Conservation (phyloP, 2,888 invertebrate species). For the Emmelina monodactyla region DNA sequence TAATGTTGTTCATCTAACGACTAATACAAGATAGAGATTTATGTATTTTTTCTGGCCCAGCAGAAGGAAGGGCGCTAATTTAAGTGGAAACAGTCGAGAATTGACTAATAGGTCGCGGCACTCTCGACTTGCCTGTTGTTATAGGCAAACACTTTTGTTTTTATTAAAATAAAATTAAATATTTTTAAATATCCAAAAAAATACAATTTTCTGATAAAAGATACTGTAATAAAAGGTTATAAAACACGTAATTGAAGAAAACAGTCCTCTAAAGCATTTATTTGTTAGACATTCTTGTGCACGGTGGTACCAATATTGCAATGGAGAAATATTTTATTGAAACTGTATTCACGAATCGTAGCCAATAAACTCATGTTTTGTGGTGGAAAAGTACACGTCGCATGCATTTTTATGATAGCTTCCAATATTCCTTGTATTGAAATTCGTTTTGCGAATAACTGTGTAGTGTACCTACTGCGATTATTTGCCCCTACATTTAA, state of each 20-base stretch:
- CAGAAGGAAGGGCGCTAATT: constrained; percentile 28
- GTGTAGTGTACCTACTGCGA: too few species aligned
- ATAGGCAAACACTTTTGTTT: not conserved
- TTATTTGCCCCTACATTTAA: too few species aligned
- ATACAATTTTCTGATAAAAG: not conserved
- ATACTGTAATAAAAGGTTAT: too few species aligned
- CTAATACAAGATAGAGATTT: not conserved
- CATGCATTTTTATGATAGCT: too few species aligned
- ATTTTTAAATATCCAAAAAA: not conserved
- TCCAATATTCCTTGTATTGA: too few species aligned
- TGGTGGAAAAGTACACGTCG: too few species aligned
- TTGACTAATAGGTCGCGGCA: constrained; percentile 33
- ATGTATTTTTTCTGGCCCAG: constrained; percentile 3
- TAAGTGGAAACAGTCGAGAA: constrained; percentile 44
- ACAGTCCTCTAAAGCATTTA: too few species aligned
- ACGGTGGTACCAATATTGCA: too few species aligned
- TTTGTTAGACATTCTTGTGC: too few species aligned
- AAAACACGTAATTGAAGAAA: too few species aligned
- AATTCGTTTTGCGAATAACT: too few species aligned
- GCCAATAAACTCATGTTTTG: too few species aligned
- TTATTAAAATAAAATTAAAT: not conserved
- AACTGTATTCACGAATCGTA: not conserved
- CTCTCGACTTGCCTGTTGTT: constrained; percentile 11
- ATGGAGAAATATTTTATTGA: not conserved
- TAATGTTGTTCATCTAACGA: not conserved